Evolutionary conservation across 2,797 vertebrate genomes (phyloP).

Genomic region (Sternarchorhynchus goeldii): DNA sequence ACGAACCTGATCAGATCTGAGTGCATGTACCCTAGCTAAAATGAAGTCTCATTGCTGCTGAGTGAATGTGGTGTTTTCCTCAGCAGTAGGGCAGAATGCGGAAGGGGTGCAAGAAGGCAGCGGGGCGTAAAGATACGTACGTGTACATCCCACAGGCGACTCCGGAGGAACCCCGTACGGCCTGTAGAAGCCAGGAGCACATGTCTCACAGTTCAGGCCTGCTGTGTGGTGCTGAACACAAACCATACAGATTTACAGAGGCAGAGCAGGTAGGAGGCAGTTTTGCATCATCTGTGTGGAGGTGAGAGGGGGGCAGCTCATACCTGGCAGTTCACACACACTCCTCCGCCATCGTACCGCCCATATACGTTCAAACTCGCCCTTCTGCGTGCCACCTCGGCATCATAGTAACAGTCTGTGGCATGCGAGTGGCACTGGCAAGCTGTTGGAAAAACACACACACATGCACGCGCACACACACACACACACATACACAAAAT

Average conservation of each 20-base stretch:
- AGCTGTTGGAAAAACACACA: conserved; percentile 72
- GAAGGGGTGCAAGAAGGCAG: background rate
- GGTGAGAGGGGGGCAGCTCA: conserved; percentile 37
- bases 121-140: conserved; percentile 71
- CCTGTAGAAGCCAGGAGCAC: conserved; percentile 83
- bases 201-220: conserved; percentile 91
- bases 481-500: background rate
- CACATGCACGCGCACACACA: conserved; percentile 29
- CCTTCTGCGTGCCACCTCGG: conserved; percentile 77
- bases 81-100: background rate
- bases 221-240: conserved; percentile 88
- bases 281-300: too few species aligned
- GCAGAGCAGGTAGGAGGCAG: background rate
- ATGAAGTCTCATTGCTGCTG: too few species aligned
- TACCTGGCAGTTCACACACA: conserved; percentile 95
- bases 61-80: background rate
- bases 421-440: conserved; percentile 94
- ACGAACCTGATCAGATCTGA: too few species aligned
- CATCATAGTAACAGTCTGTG: conserved; percentile 88
- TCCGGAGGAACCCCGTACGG: conserved; percentile 72
- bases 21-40: too few species aligned
- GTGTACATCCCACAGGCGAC: conserved; percentile 80
- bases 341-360: conserved; percentile 86
- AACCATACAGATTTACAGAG: background rate
- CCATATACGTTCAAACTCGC: conserved; percentile 88